A percentile compares a stretch with the other conserved stretches of the same genome.
Conservation (phyloP, 2,797 vertebrate species). For the Enteromius argenteus region DNA sequence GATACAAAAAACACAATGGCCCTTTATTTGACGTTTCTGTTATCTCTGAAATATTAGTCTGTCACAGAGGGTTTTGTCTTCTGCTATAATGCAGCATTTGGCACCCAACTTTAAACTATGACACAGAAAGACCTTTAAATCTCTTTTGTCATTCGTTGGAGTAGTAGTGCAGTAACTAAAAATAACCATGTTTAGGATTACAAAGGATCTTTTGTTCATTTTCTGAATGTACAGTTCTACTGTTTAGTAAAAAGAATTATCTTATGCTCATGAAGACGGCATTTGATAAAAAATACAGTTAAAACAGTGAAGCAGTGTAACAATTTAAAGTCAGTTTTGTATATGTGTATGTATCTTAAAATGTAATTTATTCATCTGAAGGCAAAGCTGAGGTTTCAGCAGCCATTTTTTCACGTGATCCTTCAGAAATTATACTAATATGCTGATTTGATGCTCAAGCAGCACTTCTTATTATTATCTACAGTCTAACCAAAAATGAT, state of each 20-base stretch:
- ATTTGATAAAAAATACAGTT: background rate
- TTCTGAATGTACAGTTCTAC: background rate
- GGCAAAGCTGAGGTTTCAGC: background rate
- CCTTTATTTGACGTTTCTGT: background rate
- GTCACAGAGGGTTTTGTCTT: background rate
- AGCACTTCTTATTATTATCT: background rate
- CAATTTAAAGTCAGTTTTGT: background rate
- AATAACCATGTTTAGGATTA: constrained; percentile 11
- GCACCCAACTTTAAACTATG: constrained; percentile 23
- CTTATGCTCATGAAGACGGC: background rate
- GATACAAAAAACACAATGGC: constrained; percentile 20
- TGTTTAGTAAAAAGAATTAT: background rate
- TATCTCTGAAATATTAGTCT: constrained; percentile 30
- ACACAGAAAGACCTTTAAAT: background rate
- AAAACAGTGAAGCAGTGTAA: background rate
- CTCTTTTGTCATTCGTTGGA: background rate
- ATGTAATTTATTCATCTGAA: background rate
- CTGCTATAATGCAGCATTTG: constrained; percentile 6
- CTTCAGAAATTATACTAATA: background rate
- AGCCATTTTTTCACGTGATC: background rate
- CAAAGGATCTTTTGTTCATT: background rate
- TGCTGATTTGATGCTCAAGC: background rate
- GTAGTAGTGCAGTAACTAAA: background rate
- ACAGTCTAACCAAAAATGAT: background rate
- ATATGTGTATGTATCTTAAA: background rate